phyloP scores from a whole-genome alignment of 1,140 invertebrate species.

The Hypsibius dujardini region DNA sequence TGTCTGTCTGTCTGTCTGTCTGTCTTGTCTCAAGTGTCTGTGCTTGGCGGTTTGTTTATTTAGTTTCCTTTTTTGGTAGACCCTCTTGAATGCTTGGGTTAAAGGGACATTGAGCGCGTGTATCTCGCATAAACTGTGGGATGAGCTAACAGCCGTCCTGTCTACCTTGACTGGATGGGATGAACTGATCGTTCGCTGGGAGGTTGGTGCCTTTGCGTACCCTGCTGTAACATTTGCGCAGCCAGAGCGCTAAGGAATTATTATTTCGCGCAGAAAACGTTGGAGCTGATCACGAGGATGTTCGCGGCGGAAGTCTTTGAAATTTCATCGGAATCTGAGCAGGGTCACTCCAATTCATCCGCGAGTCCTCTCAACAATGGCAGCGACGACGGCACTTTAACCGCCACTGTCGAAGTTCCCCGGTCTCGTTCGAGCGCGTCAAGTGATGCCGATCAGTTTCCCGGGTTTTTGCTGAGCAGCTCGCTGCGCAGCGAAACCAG shows the following conservation, averaged over 20 bases:
- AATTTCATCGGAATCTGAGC: background rate
- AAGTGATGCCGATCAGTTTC: background rate
- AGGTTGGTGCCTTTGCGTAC: background rate
- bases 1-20: too few relatives aligned
- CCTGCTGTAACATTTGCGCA: background rate
- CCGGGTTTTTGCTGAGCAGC: background rate
- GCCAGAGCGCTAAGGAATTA: background rate
- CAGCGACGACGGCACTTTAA: background rate
- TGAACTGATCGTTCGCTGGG: slow-evolving; percentile 6
- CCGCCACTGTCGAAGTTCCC: slow-evolving; percentile 1
- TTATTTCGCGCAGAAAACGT: slow-evolving; percentile 3
- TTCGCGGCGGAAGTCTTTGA: background rate
- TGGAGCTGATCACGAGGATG: slow-evolving; percentile 9
- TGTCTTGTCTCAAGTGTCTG: too few relatives aligned
- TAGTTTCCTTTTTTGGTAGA: slow-evolving; percentile 5
- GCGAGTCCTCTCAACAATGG: too few relatives aligned
- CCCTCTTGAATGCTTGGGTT: background rate
- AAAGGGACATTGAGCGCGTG: slow-evolving; percentile 1
- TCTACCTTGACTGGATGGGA: slow-evolving; percentile 8
- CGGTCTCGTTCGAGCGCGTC: background rate
- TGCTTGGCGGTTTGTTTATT: too few relatives aligned
- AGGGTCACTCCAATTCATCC: too few relatives aligned
- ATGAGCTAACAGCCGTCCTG: background rate
- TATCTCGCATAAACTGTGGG: background rate
- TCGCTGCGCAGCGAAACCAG: background rate